These are phyloP conservation scores for Nebria salina DNA, from an alignment of 2,888 invertebrate genomes.

Conservation along the genomic window DNA sequence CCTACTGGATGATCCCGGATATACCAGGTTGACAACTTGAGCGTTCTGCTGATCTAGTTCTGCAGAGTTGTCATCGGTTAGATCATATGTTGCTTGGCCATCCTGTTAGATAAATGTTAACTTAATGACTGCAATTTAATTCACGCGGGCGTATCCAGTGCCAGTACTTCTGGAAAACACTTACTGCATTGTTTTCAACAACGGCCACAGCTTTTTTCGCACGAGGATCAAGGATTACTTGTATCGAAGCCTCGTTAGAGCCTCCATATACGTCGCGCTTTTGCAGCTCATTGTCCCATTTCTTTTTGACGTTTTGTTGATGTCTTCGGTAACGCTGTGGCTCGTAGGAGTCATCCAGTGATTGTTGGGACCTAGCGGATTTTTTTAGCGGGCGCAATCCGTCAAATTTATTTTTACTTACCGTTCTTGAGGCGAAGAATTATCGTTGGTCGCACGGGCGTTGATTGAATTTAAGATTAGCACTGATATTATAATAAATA, in stretches of 20 bases:
- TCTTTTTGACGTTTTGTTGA: background rate
- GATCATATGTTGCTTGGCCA: slow-evolving; percentile 36
- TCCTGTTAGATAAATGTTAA: slow-evolving; percentile 7
- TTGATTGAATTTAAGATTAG: slow-evolving; percentile 11
- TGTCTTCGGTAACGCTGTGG: slow-evolving; percentile 35
- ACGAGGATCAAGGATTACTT: slow-evolving; percentile 32
- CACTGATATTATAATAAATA: slow-evolving; percentile 29
- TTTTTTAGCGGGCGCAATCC: background rate
- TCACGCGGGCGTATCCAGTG: background rate
- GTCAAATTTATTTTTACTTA: slow-evolving; percentile 27
- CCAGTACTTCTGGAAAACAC: background rate
- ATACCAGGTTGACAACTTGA: slow-evolving; percentile 30
- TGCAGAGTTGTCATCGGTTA: slow-evolving; percentile 8
- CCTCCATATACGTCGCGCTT: slow-evolving; percentile 26
- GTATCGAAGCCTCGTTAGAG: slow-evolving; percentile 25
- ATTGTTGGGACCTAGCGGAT: slow-evolving; percentile 23
- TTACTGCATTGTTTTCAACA: slow-evolving; percentile 33
- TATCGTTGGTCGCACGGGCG: slow-evolving; percentile 20
- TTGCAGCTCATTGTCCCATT: slow-evolving; percentile 1
- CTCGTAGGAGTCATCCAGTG: slow-evolving; percentile 47
- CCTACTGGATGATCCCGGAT: slow-evolving; percentile 22
- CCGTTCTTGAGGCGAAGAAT: slow-evolving; percentile 27
- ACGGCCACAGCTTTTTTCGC: slow-evolving; percentile 37
- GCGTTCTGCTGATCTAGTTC: slow-evolving; percentile 21
- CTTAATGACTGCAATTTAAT: background rate